Conservation (phyloP, 2,113 vertebrate species). For the Stercorarius parasiticus region DNA sequence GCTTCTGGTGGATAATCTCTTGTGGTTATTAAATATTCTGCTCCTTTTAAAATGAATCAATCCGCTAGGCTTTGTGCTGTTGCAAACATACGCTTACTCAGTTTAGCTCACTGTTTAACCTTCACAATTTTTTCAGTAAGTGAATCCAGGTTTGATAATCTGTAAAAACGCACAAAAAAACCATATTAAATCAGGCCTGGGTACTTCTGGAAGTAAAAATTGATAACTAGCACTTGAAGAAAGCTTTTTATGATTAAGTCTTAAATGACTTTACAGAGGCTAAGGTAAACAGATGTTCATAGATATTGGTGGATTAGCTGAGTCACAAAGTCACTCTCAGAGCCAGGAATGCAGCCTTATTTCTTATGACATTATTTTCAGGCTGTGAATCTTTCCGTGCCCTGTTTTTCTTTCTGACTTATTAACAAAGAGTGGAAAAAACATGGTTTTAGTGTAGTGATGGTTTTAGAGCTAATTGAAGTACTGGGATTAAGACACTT, state of each 20-base stretch:
- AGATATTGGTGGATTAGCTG: not conserved
- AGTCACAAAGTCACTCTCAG: not conserved
- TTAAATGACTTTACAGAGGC: not conserved
- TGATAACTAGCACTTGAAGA: not conserved
- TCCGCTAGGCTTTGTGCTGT: not conserved
- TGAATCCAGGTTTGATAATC: not conserved
- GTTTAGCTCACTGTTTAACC: not conserved
- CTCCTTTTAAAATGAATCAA: not conserved
- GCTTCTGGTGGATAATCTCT: not conserved
- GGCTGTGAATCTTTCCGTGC: not conserved
- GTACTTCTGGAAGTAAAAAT: not conserved
- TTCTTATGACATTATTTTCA: not conserved
- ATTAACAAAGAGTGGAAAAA: not conserved
- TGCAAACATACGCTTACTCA: not conserved
- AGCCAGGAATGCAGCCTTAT: not conserved
- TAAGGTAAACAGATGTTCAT: not conserved
- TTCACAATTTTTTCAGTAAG: not conserved
- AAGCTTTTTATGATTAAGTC: not conserved
- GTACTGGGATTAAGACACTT: not conserved
- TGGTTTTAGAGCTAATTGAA: not conserved
- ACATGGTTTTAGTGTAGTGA: accelerated
- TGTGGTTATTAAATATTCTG: not conserved
- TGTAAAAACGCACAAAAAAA: not conserved
- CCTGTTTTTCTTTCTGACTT: not conserved
- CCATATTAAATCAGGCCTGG: not conserved